These are phyloP conservation scores for Frankliniella intonsa DNA, from an alignment of 2,888 invertebrate genomes.

Conservation along the genomic window DNA sequence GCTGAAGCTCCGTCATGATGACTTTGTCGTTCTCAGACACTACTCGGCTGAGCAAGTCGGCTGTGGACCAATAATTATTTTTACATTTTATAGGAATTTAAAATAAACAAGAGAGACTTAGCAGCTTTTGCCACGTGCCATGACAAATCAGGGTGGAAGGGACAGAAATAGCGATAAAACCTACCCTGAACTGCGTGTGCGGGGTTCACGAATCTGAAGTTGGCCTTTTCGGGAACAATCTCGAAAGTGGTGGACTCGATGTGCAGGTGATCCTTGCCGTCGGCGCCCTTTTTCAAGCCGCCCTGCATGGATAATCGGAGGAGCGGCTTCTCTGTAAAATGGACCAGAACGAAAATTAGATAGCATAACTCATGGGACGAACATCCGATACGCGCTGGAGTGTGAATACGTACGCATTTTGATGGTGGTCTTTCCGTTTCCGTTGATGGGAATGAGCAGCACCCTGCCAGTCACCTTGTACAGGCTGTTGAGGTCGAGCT, in stretches of 20 bases:
- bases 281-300: not conserved
- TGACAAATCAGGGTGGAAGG: not conserved
- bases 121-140: not conserved
- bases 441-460: not conserved
- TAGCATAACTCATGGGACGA: not conserved
- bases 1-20: not conserved
- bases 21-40: slow-evolving; percentile 1
- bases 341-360: not conserved
- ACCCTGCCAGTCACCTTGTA: slow-evolving; percentile 9
- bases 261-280: not conserved
- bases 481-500: slow-evolving; percentile 6
- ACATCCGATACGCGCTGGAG: not conserved
- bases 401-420: not conserved
- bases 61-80: not conserved
- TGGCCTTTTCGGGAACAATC: not conserved
- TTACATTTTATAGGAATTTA: not conserved
- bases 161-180: not conserved
- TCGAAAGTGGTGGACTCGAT: not conserved
- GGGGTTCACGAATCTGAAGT: slow-evolving; percentile 1
- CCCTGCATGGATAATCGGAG: not conserved
- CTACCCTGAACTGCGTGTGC: not conserved
- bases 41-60: not conserved
- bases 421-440: slow-evolving; percentile 12
- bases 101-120: not conserved
- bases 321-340: not conserved